phyloP scores from a whole-genome alignment of 1,140 invertebrate genomes.

The Rhopalosiphum padi region DNA sequence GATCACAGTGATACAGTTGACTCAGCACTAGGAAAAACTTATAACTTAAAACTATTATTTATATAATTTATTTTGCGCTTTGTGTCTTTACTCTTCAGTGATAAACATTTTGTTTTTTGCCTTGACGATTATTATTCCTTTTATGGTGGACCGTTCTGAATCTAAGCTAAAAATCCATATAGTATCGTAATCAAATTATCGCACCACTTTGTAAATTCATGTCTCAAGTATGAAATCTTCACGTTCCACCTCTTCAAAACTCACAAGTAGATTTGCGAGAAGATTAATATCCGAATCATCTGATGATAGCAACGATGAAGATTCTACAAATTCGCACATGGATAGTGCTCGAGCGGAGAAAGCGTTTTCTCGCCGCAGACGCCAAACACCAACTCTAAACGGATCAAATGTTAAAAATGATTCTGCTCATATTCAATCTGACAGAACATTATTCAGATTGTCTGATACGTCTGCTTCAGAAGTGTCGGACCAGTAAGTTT shows the following conservation, averaged over 20 bases:
- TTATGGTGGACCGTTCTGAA: not conserved
- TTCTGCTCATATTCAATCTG: not conserved
- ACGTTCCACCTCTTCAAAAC: not conserved
- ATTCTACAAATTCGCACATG: not conserved
- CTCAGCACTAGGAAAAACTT: too few relatives aligned
- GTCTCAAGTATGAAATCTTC: not conserved
- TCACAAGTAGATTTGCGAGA: not conserved
- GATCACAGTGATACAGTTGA: too few relatives aligned
- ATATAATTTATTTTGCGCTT: too few relatives aligned
- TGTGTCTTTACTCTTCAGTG: too few relatives aligned
- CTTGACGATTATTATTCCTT: too few relatives aligned
- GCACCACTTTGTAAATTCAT: not conserved
- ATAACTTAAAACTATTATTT: too few relatives aligned
- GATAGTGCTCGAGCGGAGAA: constrained; percentile 38
- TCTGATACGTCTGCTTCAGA: not conserved
- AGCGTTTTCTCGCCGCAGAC: not conserved
- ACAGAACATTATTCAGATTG: not conserved
- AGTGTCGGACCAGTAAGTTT: not conserved
- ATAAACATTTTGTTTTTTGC: too few relatives aligned
- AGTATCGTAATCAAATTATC: not conserved
- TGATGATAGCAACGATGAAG: not conserved
- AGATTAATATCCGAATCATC: constrained; percentile 6
- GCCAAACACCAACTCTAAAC: not conserved
- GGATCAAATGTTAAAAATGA: not conserved
- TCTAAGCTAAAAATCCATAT: not conserved